Conservation (phyloP, 2,888 invertebrate species). For the Drosophila percnosoma region DNA sequence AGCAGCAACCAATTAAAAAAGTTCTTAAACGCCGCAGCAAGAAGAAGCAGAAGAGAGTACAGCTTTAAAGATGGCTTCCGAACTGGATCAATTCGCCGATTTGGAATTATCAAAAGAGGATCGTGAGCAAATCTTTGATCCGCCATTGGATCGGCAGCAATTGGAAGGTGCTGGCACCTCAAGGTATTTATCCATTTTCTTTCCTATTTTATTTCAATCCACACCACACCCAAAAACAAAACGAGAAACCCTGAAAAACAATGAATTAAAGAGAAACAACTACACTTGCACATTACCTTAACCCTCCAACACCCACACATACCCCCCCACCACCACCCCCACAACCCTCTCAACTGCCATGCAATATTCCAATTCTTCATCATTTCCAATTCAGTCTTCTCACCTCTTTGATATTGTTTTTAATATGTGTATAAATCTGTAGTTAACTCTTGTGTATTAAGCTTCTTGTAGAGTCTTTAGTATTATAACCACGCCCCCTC, state of each 20-base stretch:
- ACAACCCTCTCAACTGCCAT: background rate
- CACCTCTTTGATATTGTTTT: conserved; percentile 7
- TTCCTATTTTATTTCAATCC: background rate
- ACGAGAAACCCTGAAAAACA: background rate
- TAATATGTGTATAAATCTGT: conserved; percentile 2
- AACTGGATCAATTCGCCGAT: conserved; percentile 89
- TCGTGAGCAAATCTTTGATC: conserved; percentile 90
- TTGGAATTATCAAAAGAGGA: conserved; percentile 89
- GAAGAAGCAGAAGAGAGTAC: conserved; percentile 21
- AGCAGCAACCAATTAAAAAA: background rate
- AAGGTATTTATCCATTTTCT: conserved; percentile 78
- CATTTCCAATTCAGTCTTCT: conserved; percentile 10
- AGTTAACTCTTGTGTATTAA: conserved; percentile 18
- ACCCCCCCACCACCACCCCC: accelerated
- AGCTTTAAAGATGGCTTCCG: conserved; percentile 83
- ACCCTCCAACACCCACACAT: no score
- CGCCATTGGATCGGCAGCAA: conserved; percentile 85
- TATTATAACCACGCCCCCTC: background rate
- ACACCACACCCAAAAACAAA: background rate
- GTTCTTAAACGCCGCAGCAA: conserved; percentile 3
- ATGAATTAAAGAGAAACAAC: conserved; percentile 8
- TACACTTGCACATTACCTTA: background rate
- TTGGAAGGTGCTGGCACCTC: conserved; percentile 85
- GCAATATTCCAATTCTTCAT: conserved; percentile 2
- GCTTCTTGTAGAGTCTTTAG: conserved; percentile 11